Evolutionary conservation across 2,888 invertebrate species (phyloP), one percentile per base, ranked within the genome.

Genomic region (Coelopa pilipes): DNA sequence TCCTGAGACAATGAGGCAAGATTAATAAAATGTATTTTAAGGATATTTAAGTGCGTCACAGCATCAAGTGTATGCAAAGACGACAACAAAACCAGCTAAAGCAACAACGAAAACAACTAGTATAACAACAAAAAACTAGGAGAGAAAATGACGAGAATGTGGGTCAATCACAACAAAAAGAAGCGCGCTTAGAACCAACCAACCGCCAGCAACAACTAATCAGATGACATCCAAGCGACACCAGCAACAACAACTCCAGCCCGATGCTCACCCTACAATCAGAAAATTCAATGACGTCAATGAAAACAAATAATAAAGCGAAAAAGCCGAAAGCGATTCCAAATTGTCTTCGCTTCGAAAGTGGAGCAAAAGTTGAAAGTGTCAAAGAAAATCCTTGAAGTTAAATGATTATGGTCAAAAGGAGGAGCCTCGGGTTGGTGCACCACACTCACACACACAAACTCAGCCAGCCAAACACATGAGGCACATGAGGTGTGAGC

Each of bases 301-400:
- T 34, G 34, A 34, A 2, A 34, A 34, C 34, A 34, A 34, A 34
- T 34, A 34, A 34, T 34, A 34, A 75, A 34, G 13, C 11, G 24
- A 71, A 49, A 60, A 66, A 65, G 34, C 7, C 34, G 34, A 34
- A 34, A 34, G 71, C 45, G 10, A 59, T 60, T 60, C 49, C 1
- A 19, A 70, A 34, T 70, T 46, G n/a, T 68, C 69, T 55, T 34
- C 49, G 63, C 60, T 17, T 49, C 17, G 34, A 70, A 65, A 74
- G 17, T 78, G 47, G 78, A 76, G 75, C 78, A 76, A 75, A 78
- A 76, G 73, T 76, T 76, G 74, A 69, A 74, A 74, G 65, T 73
- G 71, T 69, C 75, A 74, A 76, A 60, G 53, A 7, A 34, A 34
- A 34, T 34, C 34, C 34, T 34, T 34, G 34, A 34, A 34, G 34